Conservation (phyloP, 2,113 vertebrate species). For the Gadus chalcogrammus region DNA sequence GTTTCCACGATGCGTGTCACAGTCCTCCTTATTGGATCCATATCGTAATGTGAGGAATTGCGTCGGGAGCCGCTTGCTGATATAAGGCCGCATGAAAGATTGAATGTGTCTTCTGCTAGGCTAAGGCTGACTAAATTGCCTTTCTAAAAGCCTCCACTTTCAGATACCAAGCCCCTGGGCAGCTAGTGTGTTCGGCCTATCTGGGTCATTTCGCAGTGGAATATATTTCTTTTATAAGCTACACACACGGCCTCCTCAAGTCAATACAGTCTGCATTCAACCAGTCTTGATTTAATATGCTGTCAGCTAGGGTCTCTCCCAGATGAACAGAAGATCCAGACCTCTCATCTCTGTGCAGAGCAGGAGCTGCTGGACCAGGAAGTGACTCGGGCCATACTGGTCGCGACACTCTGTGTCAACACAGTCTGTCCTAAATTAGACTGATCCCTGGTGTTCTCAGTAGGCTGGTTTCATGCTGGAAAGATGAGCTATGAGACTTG, state of each 20-base stretch:
- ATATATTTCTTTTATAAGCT: conserved; percentile 46
- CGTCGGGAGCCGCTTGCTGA: conserved; percentile 23
- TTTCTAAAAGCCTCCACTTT: conserved; percentile 50
- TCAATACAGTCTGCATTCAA: conserved; percentile 43
- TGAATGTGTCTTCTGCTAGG: conserved; percentile 38
- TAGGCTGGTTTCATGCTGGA: no score
- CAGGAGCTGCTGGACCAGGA: conserved; percentile 26
- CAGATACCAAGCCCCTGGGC: conserved; percentile 53
- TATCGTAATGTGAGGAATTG: conserved; percentile 10
- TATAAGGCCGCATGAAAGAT: conserved; percentile 45
- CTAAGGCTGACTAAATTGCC: conserved; percentile 36
- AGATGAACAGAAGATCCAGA: conserved; percentile 33
- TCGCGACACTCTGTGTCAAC: no score
- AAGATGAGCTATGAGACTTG: no score
- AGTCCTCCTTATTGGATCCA: background rate
- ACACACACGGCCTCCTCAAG: conserved; percentile 47
- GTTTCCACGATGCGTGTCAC: background rate
- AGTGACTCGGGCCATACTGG: conserved; percentile 12
- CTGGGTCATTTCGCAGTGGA: conserved; percentile 67
- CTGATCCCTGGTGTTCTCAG: background rate
- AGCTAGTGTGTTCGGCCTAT: conserved; percentile 57
- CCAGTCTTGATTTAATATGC: conserved; percentile 59
- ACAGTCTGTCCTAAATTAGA: conserved; percentile 24
- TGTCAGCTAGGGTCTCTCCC: conserved; percentile 41
- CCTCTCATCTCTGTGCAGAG: conserved; percentile 42